These are phyloP conservation scores for Drosophila borealis DNA, from an alignment of 2,888 invertebrate species.

Conservation along the genomic window DNA sequence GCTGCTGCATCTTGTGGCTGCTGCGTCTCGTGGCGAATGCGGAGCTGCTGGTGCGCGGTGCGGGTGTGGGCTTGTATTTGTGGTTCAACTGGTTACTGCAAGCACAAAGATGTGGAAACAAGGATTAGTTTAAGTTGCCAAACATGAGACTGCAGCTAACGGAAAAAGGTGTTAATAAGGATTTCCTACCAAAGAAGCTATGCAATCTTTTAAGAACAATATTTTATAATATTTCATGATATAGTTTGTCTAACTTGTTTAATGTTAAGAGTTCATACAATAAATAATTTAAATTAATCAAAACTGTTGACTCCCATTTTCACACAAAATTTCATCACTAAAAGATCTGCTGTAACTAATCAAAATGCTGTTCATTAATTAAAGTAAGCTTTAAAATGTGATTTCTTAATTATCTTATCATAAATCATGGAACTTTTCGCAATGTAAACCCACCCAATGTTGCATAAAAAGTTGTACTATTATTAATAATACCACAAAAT, in stretches of 20 bases:
- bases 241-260: too few species aligned
- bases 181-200: background rate
- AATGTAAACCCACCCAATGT: slow-evolving; percentile 1
- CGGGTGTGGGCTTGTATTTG: slow-evolving; percentile 68
- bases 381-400: background rate
- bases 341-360: too few species aligned
- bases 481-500: slow-evolving; percentile 7
- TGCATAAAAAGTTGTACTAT: slow-evolving; percentile 7
- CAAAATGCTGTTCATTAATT: too few species aligned
- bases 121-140: background rate
- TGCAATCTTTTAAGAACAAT: too few species aligned
- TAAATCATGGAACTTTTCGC: slow-evolving; percentile 7
- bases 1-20: slow-evolving; percentile 74
- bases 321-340: too few species aligned
- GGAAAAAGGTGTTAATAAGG: background rate
- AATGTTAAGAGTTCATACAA: too few species aligned
- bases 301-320: too few species aligned
- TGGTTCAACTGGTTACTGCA: slow-evolving; percentile 24
- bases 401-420: slow-evolving; percentile 5
- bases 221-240: too few species aligned
- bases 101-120: slow-evolving; percentile 4
- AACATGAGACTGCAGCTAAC: background rate
- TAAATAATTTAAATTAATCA: too few species aligned
- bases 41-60: slow-evolving; percentile 33
- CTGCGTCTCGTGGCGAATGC: slow-evolving; percentile 29